Percentiles rank a stretch among this genome's conserved stretches.
Evolutionary conservation across 2,797 vertebrate species (phyloP).

Genomic region (Sciaenops ocellatus): DNA sequence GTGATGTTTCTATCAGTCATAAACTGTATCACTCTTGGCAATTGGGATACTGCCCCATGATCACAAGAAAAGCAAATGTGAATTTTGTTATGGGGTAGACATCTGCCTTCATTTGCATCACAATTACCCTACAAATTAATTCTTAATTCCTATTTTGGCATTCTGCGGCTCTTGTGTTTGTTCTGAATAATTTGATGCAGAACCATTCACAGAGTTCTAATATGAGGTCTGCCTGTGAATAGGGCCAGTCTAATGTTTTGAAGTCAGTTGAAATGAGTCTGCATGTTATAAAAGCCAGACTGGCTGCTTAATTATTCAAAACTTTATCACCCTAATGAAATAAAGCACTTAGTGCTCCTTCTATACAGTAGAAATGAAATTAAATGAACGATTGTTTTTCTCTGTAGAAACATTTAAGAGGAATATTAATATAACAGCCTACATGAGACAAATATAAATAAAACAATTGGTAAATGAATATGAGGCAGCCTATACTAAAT

Average conservation of each 20-base stretch:
- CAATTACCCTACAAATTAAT: conserved; percentile 68
- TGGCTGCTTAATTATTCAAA: conserved; percentile 67
- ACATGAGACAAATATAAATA: neutral
- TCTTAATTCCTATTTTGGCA: conserved; percentile 71
- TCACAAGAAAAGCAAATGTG: conserved; percentile 54
- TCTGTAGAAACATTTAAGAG: conserved; percentile 15
- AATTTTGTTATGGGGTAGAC: conserved; percentile 59
- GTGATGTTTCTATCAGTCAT: conserved; percentile 39
- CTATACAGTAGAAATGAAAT: conserved; percentile 25
- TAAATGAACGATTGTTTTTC: neutral
- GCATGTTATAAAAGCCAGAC: conserved; percentile 53
- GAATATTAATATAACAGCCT: conserved; percentile 7
- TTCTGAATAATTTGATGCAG: conserved; percentile 65
- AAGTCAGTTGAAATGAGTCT: conserved; percentile 60
- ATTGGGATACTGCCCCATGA: conserved; percentile 29
- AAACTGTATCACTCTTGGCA: conserved; percentile 25
- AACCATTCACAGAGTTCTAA: conserved; percentile 53
- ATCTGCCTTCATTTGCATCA: conserved; percentile 72
- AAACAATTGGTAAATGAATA: conserved; percentile 1
- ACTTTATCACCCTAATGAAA: conserved; percentile 54
- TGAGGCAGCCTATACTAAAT: neutral
- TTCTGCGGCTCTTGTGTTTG: conserved; percentile 64
- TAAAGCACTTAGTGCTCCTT: conserved; percentile 19
- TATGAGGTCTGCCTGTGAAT: conserved; percentile 58
- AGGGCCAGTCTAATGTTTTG: conserved; percentile 53